Conservation (phyloP, 2,797 vertebrate genomes). For the Sandelia bainsii region DNA sequence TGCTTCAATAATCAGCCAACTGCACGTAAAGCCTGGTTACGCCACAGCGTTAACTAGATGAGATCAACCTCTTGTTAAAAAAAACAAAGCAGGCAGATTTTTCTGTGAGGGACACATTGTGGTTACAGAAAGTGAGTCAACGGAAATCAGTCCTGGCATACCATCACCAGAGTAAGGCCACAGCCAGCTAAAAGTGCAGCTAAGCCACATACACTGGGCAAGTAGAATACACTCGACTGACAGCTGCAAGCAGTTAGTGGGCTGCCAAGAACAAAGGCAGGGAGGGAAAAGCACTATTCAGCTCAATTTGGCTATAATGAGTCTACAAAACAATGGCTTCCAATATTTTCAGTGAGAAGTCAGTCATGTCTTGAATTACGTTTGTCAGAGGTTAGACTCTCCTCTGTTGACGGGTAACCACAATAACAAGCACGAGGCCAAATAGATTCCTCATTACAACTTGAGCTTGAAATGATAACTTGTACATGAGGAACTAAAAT, state of each 20-base stretch:
- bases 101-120: conserved; percentile 71
- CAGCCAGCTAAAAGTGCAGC: conserved; percentile 78
- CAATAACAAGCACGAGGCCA: conserved; percentile 48
- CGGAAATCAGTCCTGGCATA: conserved; percentile 82
- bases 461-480: conserved; percentile 33
- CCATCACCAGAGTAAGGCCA: conserved; percentile 81
- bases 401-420: conserved; percentile 49
- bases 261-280: conserved; percentile 79
- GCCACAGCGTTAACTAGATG: conserved; percentile 69
- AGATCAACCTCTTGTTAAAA: conserved; percentile 73
- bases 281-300: conserved; percentile 67
- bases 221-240: conserved; percentile 76
- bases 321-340: conserved; percentile 69
- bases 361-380: conserved; percentile 57
- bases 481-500: conserved; percentile 29
- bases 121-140: conserved; percentile 80
- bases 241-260: conserved; percentile 82
- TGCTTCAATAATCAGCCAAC: conserved; percentile 76
- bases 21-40: conserved; percentile 70
- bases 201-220: conserved; percentile 80
- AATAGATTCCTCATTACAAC: conserved; percentile 43
- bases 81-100: conserved; percentile 41
- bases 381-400: conserved; percentile 59
- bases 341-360: conserved; percentile 71
- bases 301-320: conserved; percentile 71